Base-by-base conservation (phyloP, 2,888 invertebrate species). In the Eupelmus urozonus region DNA sequence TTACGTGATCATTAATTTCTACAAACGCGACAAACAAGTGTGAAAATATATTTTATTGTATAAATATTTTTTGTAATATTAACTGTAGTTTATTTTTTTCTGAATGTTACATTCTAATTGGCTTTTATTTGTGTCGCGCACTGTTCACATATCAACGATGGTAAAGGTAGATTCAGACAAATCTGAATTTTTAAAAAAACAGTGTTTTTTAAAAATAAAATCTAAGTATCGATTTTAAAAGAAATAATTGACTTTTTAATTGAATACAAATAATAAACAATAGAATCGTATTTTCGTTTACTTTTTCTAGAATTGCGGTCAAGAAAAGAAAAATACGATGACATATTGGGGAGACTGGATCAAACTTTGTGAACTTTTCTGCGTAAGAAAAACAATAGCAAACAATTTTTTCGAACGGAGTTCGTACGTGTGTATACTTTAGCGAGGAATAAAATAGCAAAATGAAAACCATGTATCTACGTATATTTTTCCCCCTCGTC, bases 61-160 rank as follows among this genome's bases (percentile, higher is more conserved):
- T 57, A 55, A 57, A 63, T 63, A 25, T 55, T 62, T 76, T 42
- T 69, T 69, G 23, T 63, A 42, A 63, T 34, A 18, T 49, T 42
- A 16, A 23, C 27, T 23, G 42, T 27, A 45, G 60, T 60, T 60
- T 25, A 62, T 9, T 57, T 57, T 27, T 55, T 34, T 20, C n/a
- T n/a, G n/a, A 65, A 63, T 34, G 13, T 57, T n/a, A 45, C 16
- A 40, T 65, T 76, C 13, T 40, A 75, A 57, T 66, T 13, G 27
- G 25, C 65, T 65, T 57, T 62, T 63, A 23, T 29, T 59, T 81
- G 71, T 80, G 81, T 80, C 80, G 80, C 80, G 70, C 78, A 81
- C 78, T 81, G 69, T 82, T 82, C 75, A 83, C 83, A 83, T 83
- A 83, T 83, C 83, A 83, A 79, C 78, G 81, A 81, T 79, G 72